Percentiles rank a stretch among this genome's conserved stretches.
Evolutionary conservation across 2,888 invertebrate genomes (phyloP).

Genomic region (Aleiodes leptofemur): DNA sequence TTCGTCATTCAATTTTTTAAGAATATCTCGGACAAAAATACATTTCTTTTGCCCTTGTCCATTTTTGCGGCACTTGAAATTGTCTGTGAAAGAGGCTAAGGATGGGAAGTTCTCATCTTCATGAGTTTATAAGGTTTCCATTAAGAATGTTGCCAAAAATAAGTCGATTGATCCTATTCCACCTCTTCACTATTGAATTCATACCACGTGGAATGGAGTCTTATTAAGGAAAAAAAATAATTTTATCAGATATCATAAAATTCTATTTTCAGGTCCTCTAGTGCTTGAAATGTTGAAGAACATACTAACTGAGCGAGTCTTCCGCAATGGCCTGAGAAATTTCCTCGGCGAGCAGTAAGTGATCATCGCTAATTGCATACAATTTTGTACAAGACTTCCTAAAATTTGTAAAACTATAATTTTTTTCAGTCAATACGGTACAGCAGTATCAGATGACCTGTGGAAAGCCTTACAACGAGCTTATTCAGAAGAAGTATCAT

Average conservation of each 20-base stretch:
- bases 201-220: too few relatives aligned
- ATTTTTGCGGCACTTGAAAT: too few relatives aligned
- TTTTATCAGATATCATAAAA: background rate
- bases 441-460: slow-evolving; percentile 58
- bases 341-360: slow-evolving; percentile 76
- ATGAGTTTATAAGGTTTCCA: too few relatives aligned
- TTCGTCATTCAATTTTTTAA: too few relatives aligned
- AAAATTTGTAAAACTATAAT: slow-evolving; percentile 42
- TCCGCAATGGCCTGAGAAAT: slow-evolving; percentile 77
- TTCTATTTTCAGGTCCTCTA: slow-evolving; percentile 64
- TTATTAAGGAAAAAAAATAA: too few relatives aligned
- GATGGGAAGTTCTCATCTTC: too few relatives aligned
- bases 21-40: too few relatives aligned
- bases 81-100: too few relatives aligned
- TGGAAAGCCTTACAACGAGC: slow-evolving; percentile 57
- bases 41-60: too few relatives aligned
- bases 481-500: slow-evolving; percentile 41
- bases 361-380: background rate
- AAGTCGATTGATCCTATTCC: too few relatives aligned
- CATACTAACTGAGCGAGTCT: slow-evolving; percentile 77
- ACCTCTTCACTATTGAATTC: too few relatives aligned
- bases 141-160: too few relatives aligned
- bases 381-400: background rate
- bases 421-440: slow-evolving; percentile 49
- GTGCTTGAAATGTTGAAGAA: slow-evolving; percentile 79